phyloP scores from a whole-genome alignment of 2,888 invertebrate species.

The Monopis laevigella region DNA sequence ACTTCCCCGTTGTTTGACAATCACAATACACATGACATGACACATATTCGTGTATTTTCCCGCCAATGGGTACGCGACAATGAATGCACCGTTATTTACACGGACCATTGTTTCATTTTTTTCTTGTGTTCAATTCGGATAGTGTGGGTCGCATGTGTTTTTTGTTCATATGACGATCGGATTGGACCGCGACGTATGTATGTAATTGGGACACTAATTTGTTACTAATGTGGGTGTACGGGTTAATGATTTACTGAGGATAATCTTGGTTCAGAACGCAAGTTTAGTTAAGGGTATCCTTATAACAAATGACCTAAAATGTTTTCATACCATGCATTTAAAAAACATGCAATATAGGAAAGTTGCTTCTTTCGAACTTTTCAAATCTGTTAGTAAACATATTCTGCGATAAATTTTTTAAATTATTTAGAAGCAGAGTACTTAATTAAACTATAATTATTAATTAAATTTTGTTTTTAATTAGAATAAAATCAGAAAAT shows the following conservation, averaged over 20 bases:
- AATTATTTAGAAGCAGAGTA: too few relatives aligned
- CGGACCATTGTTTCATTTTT: constrained; percentile 42
- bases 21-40: constrained; percentile 20
- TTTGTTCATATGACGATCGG: constrained; percentile 60
- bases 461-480: too few relatives aligned
- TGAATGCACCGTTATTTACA: constrained; percentile 39
- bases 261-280: too few relatives aligned
- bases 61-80: constrained; percentile 28
- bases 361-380: too few relatives aligned
- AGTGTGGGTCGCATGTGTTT: constrained; percentile 35
- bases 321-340: too few relatives aligned
- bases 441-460: too few relatives aligned
- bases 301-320: too few relatives aligned
- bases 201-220: constrained; percentile 42
- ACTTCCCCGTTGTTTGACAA: constrained; percentile 10
- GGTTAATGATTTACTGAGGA: constrained; percentile 39
- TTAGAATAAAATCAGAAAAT: too few relatives aligned
- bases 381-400: too few relatives aligned
- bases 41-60: constrained; percentile 31
- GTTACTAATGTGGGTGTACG: constrained; percentile 46
- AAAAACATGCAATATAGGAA: too few relatives aligned
- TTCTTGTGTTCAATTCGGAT: constrained; percentile 37
- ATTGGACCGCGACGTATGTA: constrained; percentile 43
- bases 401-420: too few relatives aligned
- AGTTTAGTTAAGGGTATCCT: too few relatives aligned